Evolutionary conservation across 2,113 vertebrate species (phyloP), one percentile per base, ranked within the genome.

Genomic region (Hystrix brachyura): DNA sequence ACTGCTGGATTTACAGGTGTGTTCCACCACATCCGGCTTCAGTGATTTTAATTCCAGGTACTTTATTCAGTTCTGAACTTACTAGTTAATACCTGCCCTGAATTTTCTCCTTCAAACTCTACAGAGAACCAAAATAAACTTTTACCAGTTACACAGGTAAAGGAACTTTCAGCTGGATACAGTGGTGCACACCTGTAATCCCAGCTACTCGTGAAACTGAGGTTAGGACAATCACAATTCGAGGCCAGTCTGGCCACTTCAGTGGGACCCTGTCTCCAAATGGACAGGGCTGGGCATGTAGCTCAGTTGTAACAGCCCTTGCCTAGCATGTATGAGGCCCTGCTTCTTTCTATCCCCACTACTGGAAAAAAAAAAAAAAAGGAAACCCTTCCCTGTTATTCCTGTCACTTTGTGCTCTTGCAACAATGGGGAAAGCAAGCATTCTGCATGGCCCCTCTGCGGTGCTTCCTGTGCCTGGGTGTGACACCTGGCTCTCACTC

Each of bases 11-110:
- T 27, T 48, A 29, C 27, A 27, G 72, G 23, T 48, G 5, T 48
- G 43, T 76, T 13, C 4, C 12, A 76, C 43, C 13, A 27, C 15
- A 43, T 25, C 43, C 5, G 13, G 72, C 43, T 43, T 46, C 48
- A 48, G 43, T 76, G 72, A 76, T 51, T 76, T 76, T 48, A 82
- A 38, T 81, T 72, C 34, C 65, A 86, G 55, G 55, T 27, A 46
- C 67, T 51, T 94, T 51, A 57, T 95, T 93, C 86, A 74, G 17
- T 84, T 90, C n/a, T 81, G 12, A 90, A 76, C 79, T 92, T 46
- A 21, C 23, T 78, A 69, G 79, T 32, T 82, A n/a, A 85, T 5
- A 32, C 19, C 18, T 78, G 53, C 15, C 38, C 29, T 62, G 2
- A 4, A 10, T 51, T 92, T 83, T 91, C 48, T 85, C 38, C n/a